Base-by-base conservation (phyloP, 2,888 invertebrate genomes). In the Coleophora flavipennella region DNA sequence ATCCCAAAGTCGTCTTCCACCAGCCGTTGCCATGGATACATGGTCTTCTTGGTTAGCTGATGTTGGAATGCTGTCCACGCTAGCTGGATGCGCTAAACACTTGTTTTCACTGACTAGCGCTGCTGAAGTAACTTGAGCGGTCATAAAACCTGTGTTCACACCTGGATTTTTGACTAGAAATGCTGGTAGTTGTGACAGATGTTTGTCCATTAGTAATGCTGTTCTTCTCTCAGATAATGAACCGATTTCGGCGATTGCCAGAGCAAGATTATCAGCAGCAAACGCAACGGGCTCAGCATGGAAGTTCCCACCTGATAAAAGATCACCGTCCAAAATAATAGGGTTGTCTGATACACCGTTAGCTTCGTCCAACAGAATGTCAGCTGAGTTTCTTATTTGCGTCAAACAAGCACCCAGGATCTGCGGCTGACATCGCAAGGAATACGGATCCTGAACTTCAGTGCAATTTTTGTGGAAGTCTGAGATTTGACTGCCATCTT, bases 11-110 rank as follows among this genome's bases (percentile, higher is more conserved):
- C 39, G n/a, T 31, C 33, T 29, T 12, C 35, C 35, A 25, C 20
- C 39, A 13, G 29, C 20, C 11, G 39, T 29, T 13, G 39, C 39
- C 39, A 39, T 39, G 2, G 39, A 39, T 1, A 39, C 39, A 27
- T 39, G 39, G 13, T 39, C 39, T n/a, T 39, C 39, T 13, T 39
- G 39, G 13, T 39, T 39, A 8, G 29, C 39, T 3, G 39, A 39
- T 10, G 39, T 39, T n/a, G 39, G 39, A 28, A 39, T 39, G 31
- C 35, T 39, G 14, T 39, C 39, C 9, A 39, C 35, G 13, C 33
- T 35, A 20, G 20, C 8, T 7, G 39, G 39, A 35, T 35, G 31
- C 3, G 39, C 34, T 12, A 39, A 13, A 3, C 11, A 20, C 11
- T 39, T 39, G 26, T 39, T 39, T 26, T 39, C 39, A 28, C 39